Base-by-base conservation (phyloP, 1,140 invertebrate genomes). In the Drosophila nigromelanica region DNA sequence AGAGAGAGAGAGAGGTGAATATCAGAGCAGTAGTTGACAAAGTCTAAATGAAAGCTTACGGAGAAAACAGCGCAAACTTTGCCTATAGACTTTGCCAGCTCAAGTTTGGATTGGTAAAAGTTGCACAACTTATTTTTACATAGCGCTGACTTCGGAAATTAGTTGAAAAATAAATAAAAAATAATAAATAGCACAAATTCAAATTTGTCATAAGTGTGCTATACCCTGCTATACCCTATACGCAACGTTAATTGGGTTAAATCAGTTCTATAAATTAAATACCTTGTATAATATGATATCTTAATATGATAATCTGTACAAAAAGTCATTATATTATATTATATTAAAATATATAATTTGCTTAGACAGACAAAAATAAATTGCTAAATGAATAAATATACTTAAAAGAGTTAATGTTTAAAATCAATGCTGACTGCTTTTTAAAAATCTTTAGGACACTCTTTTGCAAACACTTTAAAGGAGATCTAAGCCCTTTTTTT, bases 31-130 rank as follows among this genome's bases (percentile, higher is more conserved):
- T 68, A 75, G 39, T 75, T 35, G 55, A 54, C 64, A 75, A 63
- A 62, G 63, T 58, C 55, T 51, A 73, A 47, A 67, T 68, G 63
- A 61, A 62, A 58, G 45, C 52, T 67, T 21, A 45, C 51, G n/a
- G 40, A 39, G 30, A 37, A 48, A 59, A 56, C 37, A 42, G 59
- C 27, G 18, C 27, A 12, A 73, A 73, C 30, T 67, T 73, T 54
- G 48, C 35, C 27, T 45, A 48, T 43, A 15, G 21, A 14, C 43
- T 50, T 40, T 39, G 14, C 12, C 7, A 40, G 11, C 47, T 18
- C 27, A 42, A 59, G 42, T 68, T 60, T 35, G 10, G 18, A 14
- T 14, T 35, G 37, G 15, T 12, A 14, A 59, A 67, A 67, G 47
- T 67, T 67, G 21, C 10, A 33, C 4, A 67, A 59, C 45, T 72